Evolutionary conservation across 2,113 vertebrate genomes (phyloP).

Genomic region (Dissostichus mawsoni): DNA sequence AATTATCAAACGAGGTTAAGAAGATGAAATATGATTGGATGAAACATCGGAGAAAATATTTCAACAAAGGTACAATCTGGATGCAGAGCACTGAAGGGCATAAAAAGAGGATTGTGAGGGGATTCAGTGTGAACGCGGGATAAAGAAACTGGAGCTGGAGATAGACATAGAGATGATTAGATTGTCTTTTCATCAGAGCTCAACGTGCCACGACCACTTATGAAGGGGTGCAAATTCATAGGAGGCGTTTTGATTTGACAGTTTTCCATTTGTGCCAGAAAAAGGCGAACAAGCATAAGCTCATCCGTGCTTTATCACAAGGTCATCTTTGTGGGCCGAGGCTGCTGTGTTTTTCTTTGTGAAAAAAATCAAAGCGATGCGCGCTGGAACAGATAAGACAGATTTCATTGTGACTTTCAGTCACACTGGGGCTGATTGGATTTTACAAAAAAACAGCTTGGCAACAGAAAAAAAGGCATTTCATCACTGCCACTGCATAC

Average conservation of each 20-base stretch:
- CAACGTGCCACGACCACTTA: constrained; percentile 5
- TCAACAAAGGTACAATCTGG: constrained; percentile 1
- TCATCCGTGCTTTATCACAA: constrained; percentile 52
- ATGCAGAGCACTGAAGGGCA: constrained; percentile 22
- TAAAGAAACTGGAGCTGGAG: constrained; percentile 28
- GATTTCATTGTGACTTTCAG: constrained; percentile 42
- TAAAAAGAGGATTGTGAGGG: constrained; percentile 15
- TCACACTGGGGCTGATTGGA: constrained; percentile 42
- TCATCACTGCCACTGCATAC: constrained; percentile 39
- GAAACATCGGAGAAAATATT: constrained; percentile 18
- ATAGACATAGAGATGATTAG: constrained; percentile 45
- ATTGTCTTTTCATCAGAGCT: constrained; percentile 50
- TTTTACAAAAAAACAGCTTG: constrained; percentile 18
- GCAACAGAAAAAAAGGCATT: constrained; percentile 14
- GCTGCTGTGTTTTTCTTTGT: constrained; percentile 30
- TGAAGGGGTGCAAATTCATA: constrained; percentile 21
- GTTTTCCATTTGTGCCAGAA: constrained; percentile 26
- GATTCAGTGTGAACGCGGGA: constrained; percentile 26
- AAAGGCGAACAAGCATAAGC: constrained; percentile 10
- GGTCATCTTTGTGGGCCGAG: constrained; percentile 49
- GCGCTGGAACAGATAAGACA: constrained; percentile 47
- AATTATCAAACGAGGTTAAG: background rate
- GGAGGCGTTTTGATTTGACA: background rate
- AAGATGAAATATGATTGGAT: constrained; percentile 20
- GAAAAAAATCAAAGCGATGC: constrained; percentile 50